Conservation (phyloP, 23 tunicate genomes). For the Diplosoma virens region DNA sequence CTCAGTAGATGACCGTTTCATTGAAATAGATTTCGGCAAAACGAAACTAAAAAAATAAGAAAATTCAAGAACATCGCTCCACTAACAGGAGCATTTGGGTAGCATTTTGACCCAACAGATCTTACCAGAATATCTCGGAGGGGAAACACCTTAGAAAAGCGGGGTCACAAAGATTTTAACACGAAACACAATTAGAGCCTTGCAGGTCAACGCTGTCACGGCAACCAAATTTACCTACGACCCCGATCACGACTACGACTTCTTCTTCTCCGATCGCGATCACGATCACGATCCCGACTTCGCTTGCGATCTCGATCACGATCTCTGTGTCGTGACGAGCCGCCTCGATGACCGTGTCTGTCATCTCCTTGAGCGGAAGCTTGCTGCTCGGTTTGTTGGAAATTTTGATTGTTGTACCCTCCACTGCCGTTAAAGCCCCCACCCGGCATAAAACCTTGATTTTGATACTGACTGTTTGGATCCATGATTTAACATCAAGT, state of each 20-base stretch:
- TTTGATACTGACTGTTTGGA: slow-evolving; percentile 1
- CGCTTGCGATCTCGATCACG: slow-evolving; percentile 22
- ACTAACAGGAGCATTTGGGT: no score
- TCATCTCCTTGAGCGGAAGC: slow-evolving; percentile 11
- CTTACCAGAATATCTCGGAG: no score
- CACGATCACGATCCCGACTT: slow-evolving; percentile 8
- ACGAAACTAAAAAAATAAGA: no score
- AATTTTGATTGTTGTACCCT: neutral
- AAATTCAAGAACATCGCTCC: no score
- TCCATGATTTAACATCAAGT: slow-evolving; percentile 18
- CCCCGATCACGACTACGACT: slow-evolving; percentile 22
- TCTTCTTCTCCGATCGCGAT: neutral
- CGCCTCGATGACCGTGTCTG: neutral
- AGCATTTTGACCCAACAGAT: no score
- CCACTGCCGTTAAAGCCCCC: neutral
- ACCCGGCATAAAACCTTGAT: neutral
- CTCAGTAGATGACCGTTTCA: no score
- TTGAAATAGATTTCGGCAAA: no score
- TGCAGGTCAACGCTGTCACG: neutral
- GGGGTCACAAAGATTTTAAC: no score
- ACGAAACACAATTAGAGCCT: no score
- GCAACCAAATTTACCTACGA: slow-evolving; percentile 18
- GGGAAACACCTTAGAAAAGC: no score
- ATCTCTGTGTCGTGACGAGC: slow-evolving; percentile 23
- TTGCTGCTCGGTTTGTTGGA: neutral